A percentile compares a stretch with the other conserved stretches of the same genome.
Conservation (phyloP, 2,888 invertebrate species). For the Crossocerus cetratus region DNA sequence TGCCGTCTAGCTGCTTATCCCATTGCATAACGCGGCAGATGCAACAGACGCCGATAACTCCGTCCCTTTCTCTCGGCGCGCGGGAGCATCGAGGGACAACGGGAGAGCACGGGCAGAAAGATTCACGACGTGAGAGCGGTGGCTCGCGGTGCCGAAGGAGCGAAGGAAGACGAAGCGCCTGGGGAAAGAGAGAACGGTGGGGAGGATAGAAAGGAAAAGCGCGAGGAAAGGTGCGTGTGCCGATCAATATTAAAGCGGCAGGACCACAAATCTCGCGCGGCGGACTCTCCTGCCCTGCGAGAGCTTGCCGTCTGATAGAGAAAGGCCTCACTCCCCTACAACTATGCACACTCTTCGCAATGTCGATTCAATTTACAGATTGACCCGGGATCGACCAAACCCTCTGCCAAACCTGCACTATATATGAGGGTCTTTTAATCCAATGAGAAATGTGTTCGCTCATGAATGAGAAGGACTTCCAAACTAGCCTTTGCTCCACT, state of each 20-base stretch:
- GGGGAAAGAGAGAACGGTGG: background rate
- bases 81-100: background rate
- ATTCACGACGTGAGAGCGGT: conserved; percentile 21
- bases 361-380: background rate
- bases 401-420: too few species aligned
- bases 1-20: background rate
- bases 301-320: background rate
- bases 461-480: too few species aligned
- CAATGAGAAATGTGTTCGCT: too few species aligned
- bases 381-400: background rate
- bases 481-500: too few species aligned
- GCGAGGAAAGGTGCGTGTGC: background rate
- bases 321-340: too few species aligned
- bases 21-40: conserved; percentile 46
- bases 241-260: conserved; percentile 40
- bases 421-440: too few species aligned
- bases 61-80: conserved; percentile 9
- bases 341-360: too few species aligned
- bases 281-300: background rate
- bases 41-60: conserved; percentile 43
- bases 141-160: too few species aligned
- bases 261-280: conserved; percentile 2
- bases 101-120: conserved; percentile 9
- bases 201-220: background rate
- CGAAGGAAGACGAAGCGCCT: background rate